These are phyloP conservation scores for Eustalomyia histrio DNA, from an alignment of 2,888 invertebrate genomes.

Conservation along the genomic window DNA sequence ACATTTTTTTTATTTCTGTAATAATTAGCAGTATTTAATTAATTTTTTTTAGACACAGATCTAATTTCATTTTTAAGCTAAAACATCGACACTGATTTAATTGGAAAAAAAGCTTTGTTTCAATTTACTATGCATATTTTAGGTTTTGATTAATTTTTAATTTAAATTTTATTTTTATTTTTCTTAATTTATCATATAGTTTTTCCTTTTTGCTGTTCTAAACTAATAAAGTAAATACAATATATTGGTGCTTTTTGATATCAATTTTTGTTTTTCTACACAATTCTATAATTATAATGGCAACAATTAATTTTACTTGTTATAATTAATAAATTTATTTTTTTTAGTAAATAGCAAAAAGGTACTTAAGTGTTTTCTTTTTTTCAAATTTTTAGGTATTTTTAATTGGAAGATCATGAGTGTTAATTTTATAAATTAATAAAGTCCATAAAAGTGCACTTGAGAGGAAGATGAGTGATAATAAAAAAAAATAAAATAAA, in stretches of 20 bases:
- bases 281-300: constrained; percentile 19
- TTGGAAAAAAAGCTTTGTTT: constrained; percentile 43
- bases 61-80: constrained; percentile 46
- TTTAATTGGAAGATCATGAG: constrained; percentile 57
- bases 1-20: neutral
- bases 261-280: constrained; percentile 46
- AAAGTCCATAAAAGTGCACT: constrained; percentile 58
- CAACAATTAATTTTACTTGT: constrained; percentile 2
- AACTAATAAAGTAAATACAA: constrained; percentile 64
- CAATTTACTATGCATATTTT: constrained; percentile 26
- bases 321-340: constrained; percentile 3
- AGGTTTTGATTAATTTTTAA: constrained; percentile 24
- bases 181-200: constrained; percentile 24
- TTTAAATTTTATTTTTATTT: neutral
- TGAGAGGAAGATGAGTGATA: constrained; percentile 33
- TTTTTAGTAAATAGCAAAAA: constrained; percentile 41
- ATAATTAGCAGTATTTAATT: constrained; percentile 14
- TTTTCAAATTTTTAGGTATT: constrained; percentile 34
- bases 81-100: constrained; percentile 54
- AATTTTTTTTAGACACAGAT: constrained; percentile 42
- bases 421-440: constrained; percentile 39
- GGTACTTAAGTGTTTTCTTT: constrained; percentile 60
- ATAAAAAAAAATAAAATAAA: neutral
- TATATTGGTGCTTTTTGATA: constrained; percentile 60
- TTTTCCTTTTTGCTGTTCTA: constrained; percentile 36